Conservation (phyloP, 2,888 invertebrate species). For the Dendrolimus houi region DNA sequence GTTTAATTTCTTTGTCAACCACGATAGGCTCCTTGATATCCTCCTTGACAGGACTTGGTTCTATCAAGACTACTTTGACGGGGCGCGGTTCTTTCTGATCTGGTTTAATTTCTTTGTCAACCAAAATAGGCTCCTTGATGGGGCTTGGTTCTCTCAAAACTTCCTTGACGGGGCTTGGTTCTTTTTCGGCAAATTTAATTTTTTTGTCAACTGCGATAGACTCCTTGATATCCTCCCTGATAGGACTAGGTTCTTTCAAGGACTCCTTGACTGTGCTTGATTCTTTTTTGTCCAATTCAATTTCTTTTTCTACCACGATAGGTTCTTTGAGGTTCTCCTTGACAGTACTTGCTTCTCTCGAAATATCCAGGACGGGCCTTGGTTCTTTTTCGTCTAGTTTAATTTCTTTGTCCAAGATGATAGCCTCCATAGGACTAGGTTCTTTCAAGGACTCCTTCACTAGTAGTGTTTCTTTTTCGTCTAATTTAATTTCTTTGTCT, state of each 20-base stretch:
- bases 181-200: too few species aligned
- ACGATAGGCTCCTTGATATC: too few species aligned
- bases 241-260: background rate
- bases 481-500: background rate
- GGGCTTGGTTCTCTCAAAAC: too few species aligned
- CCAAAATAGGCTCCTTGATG: too few species aligned
- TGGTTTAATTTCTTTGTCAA: too few species aligned
- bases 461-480: conserved; percentile 4
- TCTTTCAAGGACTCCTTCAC: background rate
- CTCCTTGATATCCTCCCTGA: too few species aligned
- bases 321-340: conserved; percentile 3
- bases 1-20: too few species aligned
- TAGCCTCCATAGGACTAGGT: background rate
- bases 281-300: background rate
- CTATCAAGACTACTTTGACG: too few species aligned
- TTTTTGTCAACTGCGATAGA: too few species aligned
- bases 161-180: too few species aligned
- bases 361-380: conserved; percentile 5
- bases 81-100: too few species aligned
- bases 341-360: conserved; percentile 5
- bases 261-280: conserved; percentile 4
- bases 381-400: background rate
- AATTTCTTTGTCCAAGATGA: background rate
- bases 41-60: too few species aligned
- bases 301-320: conserved; percentile 4